Evolutionary conservation across 1,140 invertebrate genomes (phyloP), one percentile per base, ranked within the genome.

Genomic region (Dendroctonus ponderosae): DNA sequence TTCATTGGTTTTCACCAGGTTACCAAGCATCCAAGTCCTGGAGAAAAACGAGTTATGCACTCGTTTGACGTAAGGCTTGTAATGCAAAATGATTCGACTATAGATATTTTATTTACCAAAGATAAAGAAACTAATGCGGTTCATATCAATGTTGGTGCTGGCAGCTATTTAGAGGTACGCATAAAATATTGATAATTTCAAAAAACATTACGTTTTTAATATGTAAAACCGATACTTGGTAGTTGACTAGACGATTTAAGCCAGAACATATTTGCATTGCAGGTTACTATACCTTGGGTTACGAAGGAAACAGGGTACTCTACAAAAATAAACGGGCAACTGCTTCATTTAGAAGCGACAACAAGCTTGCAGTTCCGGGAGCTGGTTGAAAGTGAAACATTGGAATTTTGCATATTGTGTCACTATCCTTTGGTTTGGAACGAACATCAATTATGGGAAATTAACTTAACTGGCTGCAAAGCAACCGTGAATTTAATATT

Each of bases 121-220:
- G 92, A 96, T 75, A 94, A 93, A 81, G 94, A 96, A 83, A 98
- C 95, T 0, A 97, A 97, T 81, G 96, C 94, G 12, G 88, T 97
- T 67, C 96, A 98, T 78, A 90, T 97, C 74, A 97, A 95, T 73
- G 89, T 96, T 54, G 92, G 92, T 6, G 89, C 91, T 49, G 96
- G 95, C 4, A 97, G 94, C 0, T 98, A 97, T 79, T 83, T 98
- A 51, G 96, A 98, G 81, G 88, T 68, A 40, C 44, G 11, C 40
- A 2, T 26, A 26, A 12, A 52, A 52, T 52, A 6, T 4, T 26
- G n/a, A 52, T 12, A 12, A 6, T 15, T 12, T 52, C 50, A 5
- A 52, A 26, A 26, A 26, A 26, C 26, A 26, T 26, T 26, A 48
- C 11, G 8, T 5, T 9, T 0, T 38, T 56, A 3, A 58, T 58